Evolutionary conservation across 2,113 vertebrate genomes (phyloP).

Genomic region (Oostethus manadensis): DNA sequence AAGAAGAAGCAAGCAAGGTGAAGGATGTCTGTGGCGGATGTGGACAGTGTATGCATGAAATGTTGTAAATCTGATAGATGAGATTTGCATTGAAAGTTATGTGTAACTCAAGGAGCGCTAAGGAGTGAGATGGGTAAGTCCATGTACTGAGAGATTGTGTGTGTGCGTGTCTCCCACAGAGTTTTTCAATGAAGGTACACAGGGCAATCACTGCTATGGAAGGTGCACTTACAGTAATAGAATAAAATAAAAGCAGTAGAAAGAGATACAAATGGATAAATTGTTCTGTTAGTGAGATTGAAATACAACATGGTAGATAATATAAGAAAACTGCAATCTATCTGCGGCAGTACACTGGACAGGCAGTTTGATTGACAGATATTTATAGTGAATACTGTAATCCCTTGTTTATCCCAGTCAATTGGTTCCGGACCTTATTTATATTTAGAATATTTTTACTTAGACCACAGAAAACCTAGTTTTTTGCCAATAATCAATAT

Average conservation of each 20-base stretch:
- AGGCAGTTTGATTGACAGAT: no score
- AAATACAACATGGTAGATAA: conserved; percentile 11
- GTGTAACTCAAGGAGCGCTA: conserved; percentile 7
- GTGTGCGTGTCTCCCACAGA: conserved; percentile 38
- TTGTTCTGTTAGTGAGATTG: no score
- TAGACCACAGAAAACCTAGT: no score
- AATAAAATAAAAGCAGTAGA: conserved; percentile 8
- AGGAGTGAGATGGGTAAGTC: conserved; percentile 10
- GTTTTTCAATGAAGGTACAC: conserved; percentile 49
- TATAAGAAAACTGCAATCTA: no score
- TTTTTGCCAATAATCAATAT: no score
- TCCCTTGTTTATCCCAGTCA: no score
- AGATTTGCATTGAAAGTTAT: conserved; percentile 31
- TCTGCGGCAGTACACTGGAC: no score
- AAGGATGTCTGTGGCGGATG: conserved; percentile 18
- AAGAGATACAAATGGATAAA: background rate
- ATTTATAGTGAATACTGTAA: no score
- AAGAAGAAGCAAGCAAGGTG: background rate
- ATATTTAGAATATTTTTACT: no score
- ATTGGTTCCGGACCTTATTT: no score
- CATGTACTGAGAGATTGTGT: conserved; percentile 27
- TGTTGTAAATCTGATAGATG: conserved; percentile 2
- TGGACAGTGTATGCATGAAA: conserved; percentile 15
- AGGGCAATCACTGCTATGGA: conserved; percentile 39
- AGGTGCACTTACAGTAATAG: conserved; percentile 1